Conservation (phyloP, 2,888 invertebrate species). For the Sinopyrophorus schimmeli region DNA sequence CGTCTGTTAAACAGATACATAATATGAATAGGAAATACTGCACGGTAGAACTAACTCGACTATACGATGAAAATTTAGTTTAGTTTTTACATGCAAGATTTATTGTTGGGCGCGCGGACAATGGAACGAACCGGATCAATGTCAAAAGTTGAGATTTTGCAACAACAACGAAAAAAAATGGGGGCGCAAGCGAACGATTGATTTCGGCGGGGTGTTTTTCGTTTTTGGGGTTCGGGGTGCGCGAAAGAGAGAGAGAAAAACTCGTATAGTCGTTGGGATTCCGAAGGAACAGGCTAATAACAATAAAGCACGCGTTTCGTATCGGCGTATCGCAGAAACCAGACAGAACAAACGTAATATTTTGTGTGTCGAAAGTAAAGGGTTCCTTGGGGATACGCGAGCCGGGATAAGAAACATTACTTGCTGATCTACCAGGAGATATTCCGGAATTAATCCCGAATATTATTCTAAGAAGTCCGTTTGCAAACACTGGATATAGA, state of each 20-base stretch:
- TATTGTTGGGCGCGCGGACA: slow-evolving; percentile 16
- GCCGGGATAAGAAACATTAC: slow-evolving; percentile 50
- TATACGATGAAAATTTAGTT: slow-evolving; percentile 40
- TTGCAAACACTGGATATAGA: slow-evolving; percentile 52
- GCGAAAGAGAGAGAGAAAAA: no score
- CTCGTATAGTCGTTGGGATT: slow-evolving; percentile 28
- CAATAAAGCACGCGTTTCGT: slow-evolving; percentile 34
- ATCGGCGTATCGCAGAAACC: slow-evolving; percentile 34
- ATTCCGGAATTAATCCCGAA: slow-evolving; percentile 54
- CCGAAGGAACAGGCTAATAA: slow-evolving; percentile 32
- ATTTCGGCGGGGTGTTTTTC: slow-evolving; percentile 18
- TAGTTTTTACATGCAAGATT: slow-evolving; percentile 34
- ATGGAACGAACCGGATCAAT: neutral
- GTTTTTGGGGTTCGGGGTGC: no score
- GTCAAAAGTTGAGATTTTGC: neutral
- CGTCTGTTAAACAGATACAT: slow-evolving; percentile 32
- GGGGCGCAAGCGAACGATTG: slow-evolving; percentile 8
- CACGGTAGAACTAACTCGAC: slow-evolving; percentile 40
- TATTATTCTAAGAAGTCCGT: slow-evolving; percentile 53
- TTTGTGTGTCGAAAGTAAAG: slow-evolving; percentile 50
- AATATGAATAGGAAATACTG: slow-evolving; percentile 37
- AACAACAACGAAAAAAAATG: slow-evolving; percentile 8
- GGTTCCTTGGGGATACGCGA: slow-evolving; percentile 46
- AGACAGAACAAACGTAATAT: slow-evolving; percentile 48
- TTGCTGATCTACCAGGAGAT: slow-evolving; percentile 53